Conservation (phyloP, 2,888 invertebrate species). For the Nysson spinosus region DNA sequence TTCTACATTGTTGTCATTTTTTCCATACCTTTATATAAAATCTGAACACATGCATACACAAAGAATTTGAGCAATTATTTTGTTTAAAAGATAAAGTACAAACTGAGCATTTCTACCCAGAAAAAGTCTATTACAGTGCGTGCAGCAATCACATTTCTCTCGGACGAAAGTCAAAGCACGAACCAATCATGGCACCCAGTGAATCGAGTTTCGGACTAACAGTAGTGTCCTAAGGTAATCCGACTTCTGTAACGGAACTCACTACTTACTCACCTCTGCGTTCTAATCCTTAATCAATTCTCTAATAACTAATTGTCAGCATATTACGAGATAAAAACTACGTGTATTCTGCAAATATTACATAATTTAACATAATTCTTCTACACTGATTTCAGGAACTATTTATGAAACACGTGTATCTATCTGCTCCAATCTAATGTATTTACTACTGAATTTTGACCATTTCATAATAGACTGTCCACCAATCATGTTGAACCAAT, state of each 20-base stretch:
- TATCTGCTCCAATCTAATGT: no score
- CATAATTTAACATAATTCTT: no score
- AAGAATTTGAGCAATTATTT: background rate
- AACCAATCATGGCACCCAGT: constrained; percentile 41
- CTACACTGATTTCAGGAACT: no score
- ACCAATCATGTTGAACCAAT: no score
- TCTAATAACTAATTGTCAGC: no score
- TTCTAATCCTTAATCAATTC: background rate
- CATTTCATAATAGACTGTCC: no score
- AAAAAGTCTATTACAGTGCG: background rate
- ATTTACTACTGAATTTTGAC: no score
- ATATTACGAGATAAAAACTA: no score
- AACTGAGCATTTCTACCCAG: background rate
- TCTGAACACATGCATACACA: background rate
- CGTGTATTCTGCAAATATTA: no score
- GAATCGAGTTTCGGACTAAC: constrained; percentile 41
- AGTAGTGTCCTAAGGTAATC: constrained; percentile 30
- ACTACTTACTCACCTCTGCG: constrained; percentile 16
- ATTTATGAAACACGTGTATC: no score
- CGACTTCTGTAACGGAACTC: constrained; percentile 41
- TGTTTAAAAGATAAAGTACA: background rate
- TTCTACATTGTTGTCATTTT: no score
- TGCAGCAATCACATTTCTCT: constrained; percentile 5
- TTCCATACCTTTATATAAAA: no score
- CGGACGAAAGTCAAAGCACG: constrained; percentile 47